phyloP scores from a whole-genome alignment of 2,888 invertebrate species.

The Rosalia funebris region DNA sequence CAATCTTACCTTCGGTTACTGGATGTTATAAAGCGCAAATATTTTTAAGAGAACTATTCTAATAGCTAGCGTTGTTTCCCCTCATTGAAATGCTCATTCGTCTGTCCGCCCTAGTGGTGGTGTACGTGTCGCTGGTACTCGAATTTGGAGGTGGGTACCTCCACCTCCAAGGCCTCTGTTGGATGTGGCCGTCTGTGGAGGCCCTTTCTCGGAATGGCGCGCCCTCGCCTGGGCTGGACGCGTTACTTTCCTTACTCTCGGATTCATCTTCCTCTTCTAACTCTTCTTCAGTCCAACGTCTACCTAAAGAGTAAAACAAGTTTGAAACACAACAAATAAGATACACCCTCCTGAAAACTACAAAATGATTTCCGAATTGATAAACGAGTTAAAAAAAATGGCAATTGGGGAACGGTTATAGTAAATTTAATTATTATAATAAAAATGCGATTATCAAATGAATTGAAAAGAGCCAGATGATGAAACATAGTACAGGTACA shows the following conservation, averaged over 20 bases:
- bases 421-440: too few relatives aligned
- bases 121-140: slow-evolving; percentile 53
- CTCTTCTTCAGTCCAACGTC: slow-evolving; percentile 73
- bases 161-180: slow-evolving; percentile 71
- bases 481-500: too few relatives aligned
- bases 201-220: slow-evolving; percentile 78
- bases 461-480: too few relatives aligned
- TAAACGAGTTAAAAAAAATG: too few relatives aligned
- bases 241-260: slow-evolving; percentile 48
- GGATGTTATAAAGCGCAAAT: too few relatives aligned
- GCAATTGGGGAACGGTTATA: too few relatives aligned
- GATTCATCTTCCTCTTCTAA: slow-evolving; percentile 68
- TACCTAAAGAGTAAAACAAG: slow-evolving; percentile 37
- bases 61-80: slow-evolving; percentile 70
- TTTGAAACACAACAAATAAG: neutral
- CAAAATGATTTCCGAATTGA: too few relatives aligned
- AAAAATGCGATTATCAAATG: too few relatives aligned
- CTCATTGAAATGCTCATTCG: slow-evolving; percentile 84
- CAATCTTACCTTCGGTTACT: too few relatives aligned
- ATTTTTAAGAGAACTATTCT: slow-evolving; percentile 8
- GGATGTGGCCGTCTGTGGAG: slow-evolving; percentile 76
- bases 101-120: slow-evolving; percentile 68
- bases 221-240: slow-evolving; percentile 57
- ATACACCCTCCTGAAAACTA: too few relatives aligned
- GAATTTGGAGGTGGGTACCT: slow-evolving; percentile 67